Base-by-base conservation (phyloP, 2,797 vertebrate genomes). In the Molossus molossus region DNA sequence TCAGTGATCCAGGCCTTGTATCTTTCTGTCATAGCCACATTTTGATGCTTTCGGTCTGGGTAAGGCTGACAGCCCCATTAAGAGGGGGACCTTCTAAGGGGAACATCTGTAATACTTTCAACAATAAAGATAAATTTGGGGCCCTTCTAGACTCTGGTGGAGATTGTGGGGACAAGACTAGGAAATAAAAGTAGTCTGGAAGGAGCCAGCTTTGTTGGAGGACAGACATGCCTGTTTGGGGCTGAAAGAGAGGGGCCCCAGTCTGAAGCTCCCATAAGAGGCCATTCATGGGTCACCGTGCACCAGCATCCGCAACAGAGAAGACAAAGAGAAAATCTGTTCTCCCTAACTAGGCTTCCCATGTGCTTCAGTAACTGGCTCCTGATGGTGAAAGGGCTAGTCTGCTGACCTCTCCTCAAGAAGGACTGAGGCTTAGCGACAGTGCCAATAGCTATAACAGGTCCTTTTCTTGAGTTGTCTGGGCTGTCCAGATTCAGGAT, bases 251-350 rank as follows among this genome's bases (percentile, higher is more conserved):
- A 4, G 14, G 18, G 79, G 20, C 37, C 64, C 33, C 65, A 65
- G 18, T 79, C 8, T 77, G 57, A 60, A 81, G 20, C 17, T n/a
- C 40, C 40, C 21, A 37, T 20, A 23, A 29, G 29, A 64, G 6
- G 10, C 37, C 15, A 55, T 9, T 21, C 37, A 75, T 15, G 25
- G 67, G 15, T 75, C 57, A 48, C 15, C n/a, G n/a, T n/a, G 27
- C 4, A 50, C 40, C 48, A 62, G 75, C 77, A 91, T 67, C 58
- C 53, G 79, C 18, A 55, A 90, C 58, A 88, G 76, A 69, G 53
- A 57, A 91, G 73, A 84, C 27, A 95, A 25, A 40, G 23, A 91
- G 84, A 82, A 65, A 86, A 67, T n/a, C 69, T 69, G 15, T n/a
- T 57, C 21, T 10, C 15, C 25, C 4, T 12, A 9, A 65, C 23